A percentile compares a stretch with the other conserved stretches of the same genome.
These are phyloP conservation scores for Microcebus griseorufus DNA, from an alignment of 2,113 vertebrate genomes.

Conservation along the genomic window DNA sequence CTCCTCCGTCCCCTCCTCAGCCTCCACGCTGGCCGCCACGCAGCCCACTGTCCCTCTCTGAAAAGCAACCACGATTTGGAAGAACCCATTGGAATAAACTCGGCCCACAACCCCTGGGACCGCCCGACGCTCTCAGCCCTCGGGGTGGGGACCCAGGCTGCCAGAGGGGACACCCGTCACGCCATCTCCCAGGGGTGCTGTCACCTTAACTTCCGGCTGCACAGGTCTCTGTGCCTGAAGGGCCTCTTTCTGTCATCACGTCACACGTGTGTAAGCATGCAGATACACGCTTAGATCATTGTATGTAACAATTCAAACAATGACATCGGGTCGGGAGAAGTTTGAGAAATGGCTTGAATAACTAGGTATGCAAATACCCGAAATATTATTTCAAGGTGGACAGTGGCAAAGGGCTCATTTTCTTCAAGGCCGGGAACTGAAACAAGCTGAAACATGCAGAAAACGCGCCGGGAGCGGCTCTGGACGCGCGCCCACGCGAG, in stretches of 20 bases:
- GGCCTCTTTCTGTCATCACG: neutral
- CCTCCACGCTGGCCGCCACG: neutral
- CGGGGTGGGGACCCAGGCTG: neutral
- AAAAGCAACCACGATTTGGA: neutral
- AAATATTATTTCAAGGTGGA: neutral
- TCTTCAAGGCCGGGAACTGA: neutral
- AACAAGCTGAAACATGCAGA: neutral
- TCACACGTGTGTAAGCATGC: neutral
- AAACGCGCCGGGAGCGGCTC: neutral
- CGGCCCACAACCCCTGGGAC: neutral
- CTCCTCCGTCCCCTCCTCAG: neutral
- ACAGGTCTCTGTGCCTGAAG: neutral
- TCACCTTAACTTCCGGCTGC: neutral
- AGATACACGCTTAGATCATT: neutral
- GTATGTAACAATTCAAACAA: neutral
- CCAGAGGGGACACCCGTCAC: neutral
- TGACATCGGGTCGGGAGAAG: neutral
- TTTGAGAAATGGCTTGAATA: neutral
- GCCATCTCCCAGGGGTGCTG: neutral
- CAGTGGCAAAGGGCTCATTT: neutral
- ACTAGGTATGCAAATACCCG: neutral
- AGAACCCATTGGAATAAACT: neutral
- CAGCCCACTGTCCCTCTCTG: rapidly evolving
- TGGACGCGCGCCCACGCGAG: too few relatives aligned
- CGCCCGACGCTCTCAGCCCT: neutral